These are phyloP conservation scores for Neopelma chrysocephalum DNA, from an alignment of 2,797 vertebrate species.

Conservation along the genomic window DNA sequence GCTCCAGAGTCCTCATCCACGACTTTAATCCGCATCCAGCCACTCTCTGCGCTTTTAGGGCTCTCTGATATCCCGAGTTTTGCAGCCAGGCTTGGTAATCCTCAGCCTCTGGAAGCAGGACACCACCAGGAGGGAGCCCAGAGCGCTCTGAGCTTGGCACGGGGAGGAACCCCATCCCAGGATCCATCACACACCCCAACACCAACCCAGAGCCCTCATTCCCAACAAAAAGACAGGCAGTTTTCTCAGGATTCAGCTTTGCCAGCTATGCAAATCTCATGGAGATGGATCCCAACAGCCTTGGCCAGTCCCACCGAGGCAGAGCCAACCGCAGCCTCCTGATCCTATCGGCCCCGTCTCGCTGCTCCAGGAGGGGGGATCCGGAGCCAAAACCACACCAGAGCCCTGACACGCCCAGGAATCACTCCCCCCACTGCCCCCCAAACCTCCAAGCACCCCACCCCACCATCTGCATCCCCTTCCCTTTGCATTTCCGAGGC, in stretches of 20 bases:
- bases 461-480: not conserved
- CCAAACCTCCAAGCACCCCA: not conserved
- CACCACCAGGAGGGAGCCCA: not conserved
- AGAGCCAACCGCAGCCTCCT: not conserved
- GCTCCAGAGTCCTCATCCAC: not conserved
- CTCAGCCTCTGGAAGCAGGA: not conserved
- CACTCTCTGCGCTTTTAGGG: not conserved
- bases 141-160: rapidly evolving
- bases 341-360: rapidly evolving
- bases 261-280: not conserved
- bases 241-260: not conserved
- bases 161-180: not conserved
- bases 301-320: not conserved
- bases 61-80: rapidly evolving
- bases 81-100: not conserved
- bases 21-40: not conserved
- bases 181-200: not conserved
- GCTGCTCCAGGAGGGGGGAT: not conserved
- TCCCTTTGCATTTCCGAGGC: not conserved
- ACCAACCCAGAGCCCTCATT: rapidly evolving
- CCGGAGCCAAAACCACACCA: not conserved
- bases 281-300: not conserved
- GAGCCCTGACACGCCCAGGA: rapidly evolving
- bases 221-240: not conserved
- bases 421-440: not conserved